phyloP scores from a whole-genome alignment of 2,113 vertebrate genomes.

The Psilopsiagon aurifrons region DNA sequence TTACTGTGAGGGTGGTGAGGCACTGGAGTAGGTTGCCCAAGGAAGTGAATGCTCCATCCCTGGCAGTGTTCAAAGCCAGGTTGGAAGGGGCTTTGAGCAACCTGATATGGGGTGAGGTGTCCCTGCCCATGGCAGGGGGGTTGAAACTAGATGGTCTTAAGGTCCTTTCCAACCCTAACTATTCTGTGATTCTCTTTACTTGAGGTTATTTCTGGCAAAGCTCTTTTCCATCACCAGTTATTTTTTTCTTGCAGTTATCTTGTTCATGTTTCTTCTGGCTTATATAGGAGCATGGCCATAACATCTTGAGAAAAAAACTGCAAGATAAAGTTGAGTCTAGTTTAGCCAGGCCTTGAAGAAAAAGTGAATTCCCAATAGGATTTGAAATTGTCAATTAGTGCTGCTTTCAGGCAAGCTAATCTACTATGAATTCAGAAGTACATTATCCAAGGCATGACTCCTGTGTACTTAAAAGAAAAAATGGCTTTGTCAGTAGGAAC shows the following conservation, averaged over 20 bases:
- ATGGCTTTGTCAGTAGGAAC: background rate
- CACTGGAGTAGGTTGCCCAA: background rate
- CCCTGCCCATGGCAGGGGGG: background rate
- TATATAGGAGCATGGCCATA: background rate
- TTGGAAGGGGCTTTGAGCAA: background rate
- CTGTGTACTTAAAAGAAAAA: background rate
- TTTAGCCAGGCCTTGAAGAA: background rate
- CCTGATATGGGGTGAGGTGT: background rate
- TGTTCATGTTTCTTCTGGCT: background rate
- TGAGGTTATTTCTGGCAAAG: background rate
- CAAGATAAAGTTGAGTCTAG: background rate
- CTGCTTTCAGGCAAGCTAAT: background rate
- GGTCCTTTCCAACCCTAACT: background rate
- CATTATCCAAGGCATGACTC: background rate
- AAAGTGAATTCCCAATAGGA: background rate
- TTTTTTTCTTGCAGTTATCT: background rate
- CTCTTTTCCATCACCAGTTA: background rate
- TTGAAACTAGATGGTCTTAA: background rate
- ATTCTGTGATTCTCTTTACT: background rate
- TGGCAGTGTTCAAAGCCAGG: background rate
- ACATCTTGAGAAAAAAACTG: background rate
- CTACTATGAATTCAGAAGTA: background rate
- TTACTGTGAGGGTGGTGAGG: background rate
- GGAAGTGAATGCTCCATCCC: background rate
- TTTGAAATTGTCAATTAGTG: constrained; percentile 4